These are phyloP conservation scores for Drosophila melanosoma DNA, from an alignment of 2,888 invertebrate species.

Conservation along the genomic window DNA sequence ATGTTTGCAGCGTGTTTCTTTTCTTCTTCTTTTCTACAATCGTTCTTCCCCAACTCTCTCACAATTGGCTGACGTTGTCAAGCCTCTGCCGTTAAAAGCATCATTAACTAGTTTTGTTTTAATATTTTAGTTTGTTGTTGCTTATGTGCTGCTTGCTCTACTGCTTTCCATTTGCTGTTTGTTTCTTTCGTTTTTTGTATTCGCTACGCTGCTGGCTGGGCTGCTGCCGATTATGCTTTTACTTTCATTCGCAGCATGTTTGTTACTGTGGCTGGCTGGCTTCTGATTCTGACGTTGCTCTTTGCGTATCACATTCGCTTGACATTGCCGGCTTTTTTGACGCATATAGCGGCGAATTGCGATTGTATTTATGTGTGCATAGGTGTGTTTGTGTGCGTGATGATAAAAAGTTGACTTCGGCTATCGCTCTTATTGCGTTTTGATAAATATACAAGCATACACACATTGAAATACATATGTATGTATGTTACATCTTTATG, in stretches of 20 bases:
- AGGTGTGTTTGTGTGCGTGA: constrained; percentile 9
- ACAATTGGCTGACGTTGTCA: constrained; percentile 16
- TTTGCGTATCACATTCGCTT: constrained; percentile 41
- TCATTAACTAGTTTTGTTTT: constrained; percentile 59
- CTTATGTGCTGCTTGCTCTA: constrained; percentile 22
- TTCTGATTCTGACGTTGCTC: constrained; percentile 42
- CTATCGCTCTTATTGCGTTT: constrained; percentile 47
- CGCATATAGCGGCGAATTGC: constrained; percentile 52
- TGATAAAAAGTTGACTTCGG: constrained; percentile 40
- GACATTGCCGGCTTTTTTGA: constrained; percentile 65
- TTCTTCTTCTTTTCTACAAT: constrained; percentile 10
- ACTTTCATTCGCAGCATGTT: constrained; percentile 69
- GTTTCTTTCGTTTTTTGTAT: constrained; percentile 15
- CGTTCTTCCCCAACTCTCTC: constrained; percentile 8
- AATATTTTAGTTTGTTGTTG: constrained; percentile 45
- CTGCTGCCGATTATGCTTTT: constrained; percentile 59
- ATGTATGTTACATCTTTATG: constrained; percentile 37
- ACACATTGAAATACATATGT: constrained; percentile 15
- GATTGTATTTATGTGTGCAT: constrained; percentile 20
- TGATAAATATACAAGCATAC: constrained; percentile 43
- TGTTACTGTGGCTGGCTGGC: constrained; percentile 36
- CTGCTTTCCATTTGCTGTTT: constrained; percentile 19
- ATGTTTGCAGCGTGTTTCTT: constrained; percentile 19
- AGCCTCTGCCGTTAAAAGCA: constrained; percentile 39
- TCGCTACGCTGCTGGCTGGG: constrained; percentile 23